Evolutionary conservation across 2,888 invertebrate genomes (phyloP).

Genomic region (Crossocerus cetratus): DNA sequence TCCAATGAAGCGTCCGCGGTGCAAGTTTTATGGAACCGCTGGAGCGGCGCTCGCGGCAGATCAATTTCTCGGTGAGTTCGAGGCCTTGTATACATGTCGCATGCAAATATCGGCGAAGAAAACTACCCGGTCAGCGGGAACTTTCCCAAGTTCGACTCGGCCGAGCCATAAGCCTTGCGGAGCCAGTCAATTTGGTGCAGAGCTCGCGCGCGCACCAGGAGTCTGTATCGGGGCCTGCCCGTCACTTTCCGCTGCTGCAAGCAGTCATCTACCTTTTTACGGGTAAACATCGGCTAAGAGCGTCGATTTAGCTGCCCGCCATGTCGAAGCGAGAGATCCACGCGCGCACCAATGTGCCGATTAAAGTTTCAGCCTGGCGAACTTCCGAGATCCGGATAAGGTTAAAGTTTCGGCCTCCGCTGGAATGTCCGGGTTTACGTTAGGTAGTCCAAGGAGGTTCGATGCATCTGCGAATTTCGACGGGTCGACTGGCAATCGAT

Average conservation of each 20-base stretch:
- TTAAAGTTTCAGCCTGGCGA: slow-evolving; percentile 39
- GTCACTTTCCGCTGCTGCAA: too few species aligned
- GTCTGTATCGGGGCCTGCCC: too few species aligned
- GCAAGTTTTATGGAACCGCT: slow-evolving; percentile 34
- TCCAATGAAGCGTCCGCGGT: slow-evolving; percentile 26
- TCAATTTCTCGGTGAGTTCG: slow-evolving; percentile 51
- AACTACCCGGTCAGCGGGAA: slow-evolving; percentile 52
- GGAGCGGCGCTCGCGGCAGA: slow-evolving; percentile 33
- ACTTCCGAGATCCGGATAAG: slow-evolving; percentile 20
- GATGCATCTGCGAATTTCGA: slow-evolving; percentile 24
- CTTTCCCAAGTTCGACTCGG: slow-evolving; percentile 47
- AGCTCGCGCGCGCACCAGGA: too few species aligned
- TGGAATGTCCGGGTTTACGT: neutral
- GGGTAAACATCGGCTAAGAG: neutral
- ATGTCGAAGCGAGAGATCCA: neutral
- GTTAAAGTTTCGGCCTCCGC: slow-evolving; percentile 18
- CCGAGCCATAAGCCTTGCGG: neutral
- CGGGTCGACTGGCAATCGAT: slow-evolving; percentile 33
- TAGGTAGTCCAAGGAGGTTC: neutral
- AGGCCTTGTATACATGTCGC: slow-evolving; percentile 50
- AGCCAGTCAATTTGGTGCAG: neutral
- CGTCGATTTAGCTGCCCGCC: neutral
- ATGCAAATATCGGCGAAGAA: slow-evolving; percentile 60
- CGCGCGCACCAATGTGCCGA: neutral
- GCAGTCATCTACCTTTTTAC: neutral